Conservation (phyloP, 2,113 vertebrate genomes). For the Steatornis caripensis region DNA sequence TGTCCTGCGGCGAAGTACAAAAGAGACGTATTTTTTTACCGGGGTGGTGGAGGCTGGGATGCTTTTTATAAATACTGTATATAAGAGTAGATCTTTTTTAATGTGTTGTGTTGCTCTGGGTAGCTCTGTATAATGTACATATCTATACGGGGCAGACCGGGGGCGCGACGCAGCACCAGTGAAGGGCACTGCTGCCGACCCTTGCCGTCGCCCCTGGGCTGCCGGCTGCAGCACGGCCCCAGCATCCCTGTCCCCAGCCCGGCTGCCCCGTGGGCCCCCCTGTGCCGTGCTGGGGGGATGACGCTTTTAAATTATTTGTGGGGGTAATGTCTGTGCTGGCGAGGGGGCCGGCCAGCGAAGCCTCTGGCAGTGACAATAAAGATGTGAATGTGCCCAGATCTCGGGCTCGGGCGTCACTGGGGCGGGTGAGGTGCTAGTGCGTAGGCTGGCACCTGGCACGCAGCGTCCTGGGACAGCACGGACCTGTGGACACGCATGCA, state of each 20-base stretch:
- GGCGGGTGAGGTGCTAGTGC: rapidly evolving
- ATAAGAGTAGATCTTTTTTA: slow-evolving; percentile 66
- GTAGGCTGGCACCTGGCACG: not conserved
- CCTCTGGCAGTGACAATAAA: not conserved
- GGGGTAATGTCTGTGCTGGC: not conserved
- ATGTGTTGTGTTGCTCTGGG: not conserved
- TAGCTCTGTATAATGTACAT: slow-evolving; percentile 43
- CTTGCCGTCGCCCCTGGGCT: rapidly evolving
- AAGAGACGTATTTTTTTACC: slow-evolving; percentile 59
- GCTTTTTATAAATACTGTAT: slow-evolving; percentile 72
- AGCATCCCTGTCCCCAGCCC: not conserved
- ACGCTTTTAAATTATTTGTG: not conserved
- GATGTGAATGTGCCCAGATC: not conserved
- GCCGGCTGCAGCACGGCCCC: rapidly evolving
- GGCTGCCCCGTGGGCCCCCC: not conserved
- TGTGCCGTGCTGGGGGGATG: rapidly evolving
- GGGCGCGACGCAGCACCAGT: rapidly evolving
- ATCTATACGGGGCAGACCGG: not conserved
- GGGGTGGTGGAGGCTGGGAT: slow-evolving; percentile 48
- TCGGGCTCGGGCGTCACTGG: not conserved
- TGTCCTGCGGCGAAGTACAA: not conserved
- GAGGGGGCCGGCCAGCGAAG: not conserved
- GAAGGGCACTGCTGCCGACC: rapidly evolving
- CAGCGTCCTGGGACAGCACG: rapidly evolving
- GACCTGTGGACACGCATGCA: rapidly evolving